These are phyloP conservation scores for Flabesymbios commensalis DNA, from an alignment of 2,888 invertebrate species.

Conservation along the genomic window DNA sequence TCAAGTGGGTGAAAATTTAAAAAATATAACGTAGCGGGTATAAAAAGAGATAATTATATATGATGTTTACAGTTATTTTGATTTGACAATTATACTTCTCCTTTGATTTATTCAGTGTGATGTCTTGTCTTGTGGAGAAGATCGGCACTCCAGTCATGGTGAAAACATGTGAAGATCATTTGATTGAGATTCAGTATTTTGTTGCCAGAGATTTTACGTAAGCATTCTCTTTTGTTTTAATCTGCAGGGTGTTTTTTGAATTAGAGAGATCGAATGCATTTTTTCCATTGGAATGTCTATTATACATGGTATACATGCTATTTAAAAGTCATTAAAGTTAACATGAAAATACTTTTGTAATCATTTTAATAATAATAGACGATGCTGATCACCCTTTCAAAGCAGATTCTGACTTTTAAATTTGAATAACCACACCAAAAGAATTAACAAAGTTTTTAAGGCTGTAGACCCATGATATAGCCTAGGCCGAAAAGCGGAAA, in stretches of 20 bases:
- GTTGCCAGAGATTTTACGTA: slow-evolving; percentile 86
- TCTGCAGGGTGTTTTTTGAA: background rate
- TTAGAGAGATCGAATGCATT: too few relatives aligned
- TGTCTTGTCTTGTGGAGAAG: slow-evolving; percentile 93
- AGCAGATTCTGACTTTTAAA: too few relatives aligned
- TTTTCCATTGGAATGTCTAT: background rate
- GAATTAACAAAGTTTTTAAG: too few relatives aligned
- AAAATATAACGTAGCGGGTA: too few relatives aligned
- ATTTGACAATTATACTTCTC: too few relatives aligned
- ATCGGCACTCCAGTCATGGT: slow-evolving; percentile 83
- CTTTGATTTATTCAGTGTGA: slow-evolving; percentile 68
- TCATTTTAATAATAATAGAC: background rate
- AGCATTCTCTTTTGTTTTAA: slow-evolving; percentile 3
- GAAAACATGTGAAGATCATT: slow-evolving; percentile 83
- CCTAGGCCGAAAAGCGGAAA: too few relatives aligned
- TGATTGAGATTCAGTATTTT: slow-evolving; percentile 96
- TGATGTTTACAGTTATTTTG: too few relatives aligned
- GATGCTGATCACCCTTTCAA: too few relatives aligned
- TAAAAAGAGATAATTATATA: too few relatives aligned
- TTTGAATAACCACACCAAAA: too few relatives aligned
- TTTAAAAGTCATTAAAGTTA: background rate
- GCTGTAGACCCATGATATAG: too few relatives aligned
- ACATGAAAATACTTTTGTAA: background rate
- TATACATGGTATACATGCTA: background rate
- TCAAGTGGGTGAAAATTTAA: too few relatives aligned